A percentile compares a stretch with the other conserved stretches of the same genome.
Conservation (phyloP, 2,797 vertebrate genomes). For the Spea hammondii region DNA sequence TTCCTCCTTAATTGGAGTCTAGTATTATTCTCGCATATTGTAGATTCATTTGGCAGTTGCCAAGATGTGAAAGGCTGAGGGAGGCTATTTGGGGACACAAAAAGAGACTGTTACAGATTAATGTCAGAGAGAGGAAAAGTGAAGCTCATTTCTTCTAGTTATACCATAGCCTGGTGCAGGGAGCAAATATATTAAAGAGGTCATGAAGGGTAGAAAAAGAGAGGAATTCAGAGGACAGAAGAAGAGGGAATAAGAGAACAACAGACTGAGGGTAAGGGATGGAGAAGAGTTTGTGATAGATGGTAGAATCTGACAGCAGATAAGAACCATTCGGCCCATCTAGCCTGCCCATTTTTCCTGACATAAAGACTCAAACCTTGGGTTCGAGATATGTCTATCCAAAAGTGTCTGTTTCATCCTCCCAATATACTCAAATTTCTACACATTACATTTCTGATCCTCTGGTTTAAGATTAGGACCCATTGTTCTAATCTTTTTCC, state of each 20-base stretch:
- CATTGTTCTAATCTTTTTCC: too few species aligned
- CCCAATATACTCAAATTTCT: too few species aligned
- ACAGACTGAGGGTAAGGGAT: neutral
- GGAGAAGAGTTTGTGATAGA: too few species aligned
- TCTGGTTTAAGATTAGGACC: too few species aligned
- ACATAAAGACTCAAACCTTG: too few species aligned
- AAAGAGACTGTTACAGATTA: constrained; percentile 42
- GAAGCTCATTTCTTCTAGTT: constrained; percentile 20
- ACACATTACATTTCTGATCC: too few species aligned
- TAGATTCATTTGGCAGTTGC: constrained; percentile 6
- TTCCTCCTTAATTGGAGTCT: neutral
- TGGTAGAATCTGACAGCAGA: too few species aligned
- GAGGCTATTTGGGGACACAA: constrained; percentile 39
- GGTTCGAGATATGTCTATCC: too few species aligned
- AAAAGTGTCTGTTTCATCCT: too few species aligned
- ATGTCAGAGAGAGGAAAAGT: constrained; percentile 35
- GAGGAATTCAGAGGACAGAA: neutral
- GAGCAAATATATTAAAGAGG: constrained; percentile 14
- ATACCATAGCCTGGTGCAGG: constrained; percentile 5
- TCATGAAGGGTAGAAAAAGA: constrained; percentile 5
- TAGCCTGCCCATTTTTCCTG: too few species aligned
- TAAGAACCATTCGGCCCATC: too few species aligned
- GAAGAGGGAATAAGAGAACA: neutral
- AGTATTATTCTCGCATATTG: constrained; percentile 3
- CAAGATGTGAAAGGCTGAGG: constrained; percentile 17